These are phyloP conservation scores for Strigamia transsilvanica DNA, from an alignment of 2,888 invertebrate species.

Conservation along the genomic window DNA sequence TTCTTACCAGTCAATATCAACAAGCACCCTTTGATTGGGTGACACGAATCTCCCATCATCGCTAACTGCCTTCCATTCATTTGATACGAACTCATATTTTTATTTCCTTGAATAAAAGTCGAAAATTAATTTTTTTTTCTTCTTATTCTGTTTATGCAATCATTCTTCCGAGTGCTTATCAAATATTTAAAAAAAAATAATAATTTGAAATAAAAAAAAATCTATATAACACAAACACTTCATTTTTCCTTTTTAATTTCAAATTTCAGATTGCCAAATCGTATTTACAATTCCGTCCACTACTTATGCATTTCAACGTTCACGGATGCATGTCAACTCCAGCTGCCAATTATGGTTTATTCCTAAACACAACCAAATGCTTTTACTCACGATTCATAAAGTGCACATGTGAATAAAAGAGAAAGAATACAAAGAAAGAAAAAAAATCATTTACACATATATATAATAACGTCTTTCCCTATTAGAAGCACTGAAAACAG, in stretches of 20 bases:
- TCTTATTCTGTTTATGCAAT: not conserved
- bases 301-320: conserved; percentile 22
- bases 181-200: not conserved
- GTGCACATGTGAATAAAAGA: not conserved
- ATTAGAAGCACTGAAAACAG: conserved; percentile 14
- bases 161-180: not conserved
- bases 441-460: not conserved
- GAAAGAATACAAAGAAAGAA: not conserved
- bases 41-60: conserved; percentile 23
- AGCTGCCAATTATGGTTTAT: conserved; percentile 48
- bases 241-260: not conserved
- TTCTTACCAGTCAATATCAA: conserved; percentile 32
- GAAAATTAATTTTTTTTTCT: not conserved
- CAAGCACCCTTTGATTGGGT: conserved; percentile 33
- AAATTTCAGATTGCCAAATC: conserved; percentile 37
- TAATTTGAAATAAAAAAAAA: no score
- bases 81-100: not conserved
- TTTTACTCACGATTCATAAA: conserved; percentile 39
- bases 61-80: conserved; percentile 22
- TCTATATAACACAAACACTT: no score
- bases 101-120: not conserved
- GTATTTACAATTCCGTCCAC: conserved; percentile 40
- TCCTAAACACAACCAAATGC: conserved; percentile 41
- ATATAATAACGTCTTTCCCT: not conserved
- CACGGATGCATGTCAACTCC: conserved; percentile 43